Percentiles rank a stretch among this genome's conserved stretches.
Conservation (phyloP, 1,140 invertebrate genomes). For the Drosophila tristis region DNA sequence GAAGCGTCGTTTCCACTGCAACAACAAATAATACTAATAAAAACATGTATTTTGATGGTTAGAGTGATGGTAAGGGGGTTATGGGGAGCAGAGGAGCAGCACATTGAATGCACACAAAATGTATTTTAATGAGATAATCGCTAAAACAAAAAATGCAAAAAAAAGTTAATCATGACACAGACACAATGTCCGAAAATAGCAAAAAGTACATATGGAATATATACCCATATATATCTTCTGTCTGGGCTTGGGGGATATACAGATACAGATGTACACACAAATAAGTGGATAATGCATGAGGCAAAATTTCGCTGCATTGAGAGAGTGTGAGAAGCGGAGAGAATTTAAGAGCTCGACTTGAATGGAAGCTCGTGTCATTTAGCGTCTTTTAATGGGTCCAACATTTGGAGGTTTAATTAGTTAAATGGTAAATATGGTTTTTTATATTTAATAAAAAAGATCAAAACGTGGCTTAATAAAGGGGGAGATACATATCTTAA, state of each 20-base stretch:
- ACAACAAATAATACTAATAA: conserved; percentile 23
- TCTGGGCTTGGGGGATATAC: conserved; percentile 9
- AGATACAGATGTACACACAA: neutral
- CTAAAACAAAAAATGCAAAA: conserved; percentile 28
- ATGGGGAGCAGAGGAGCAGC: conserved; percentile 21
- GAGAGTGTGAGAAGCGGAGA: neutral
- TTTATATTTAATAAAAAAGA: neutral
- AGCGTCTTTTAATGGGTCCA: conserved; percentile 41
- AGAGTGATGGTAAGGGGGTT: neutral
- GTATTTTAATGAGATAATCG: conserved; percentile 74
- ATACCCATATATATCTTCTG: neutral
- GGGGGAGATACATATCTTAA: too few relatives aligned
- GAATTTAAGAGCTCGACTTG: neutral
- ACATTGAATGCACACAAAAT: conserved; percentile 68
- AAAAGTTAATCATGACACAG: conserved; percentile 41
- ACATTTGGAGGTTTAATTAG: conserved; percentile 35
- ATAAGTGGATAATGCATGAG: conserved; percentile 38
- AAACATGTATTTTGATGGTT: conserved; percentile 26
- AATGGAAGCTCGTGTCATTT: conserved; percentile 41
- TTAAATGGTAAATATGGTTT: conserved; percentile 18
- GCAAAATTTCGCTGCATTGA: conserved; percentile 36
- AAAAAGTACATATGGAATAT: conserved; percentile 19
- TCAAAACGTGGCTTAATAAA: neutral
- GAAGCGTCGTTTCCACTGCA: conserved; percentile 28
- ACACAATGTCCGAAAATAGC: conserved; percentile 36